Evolutionary conservation across 2,888 invertebrate species (phyloP), one percentile per base, ranked within the genome.

Genomic region (Andrena minutula): DNA sequence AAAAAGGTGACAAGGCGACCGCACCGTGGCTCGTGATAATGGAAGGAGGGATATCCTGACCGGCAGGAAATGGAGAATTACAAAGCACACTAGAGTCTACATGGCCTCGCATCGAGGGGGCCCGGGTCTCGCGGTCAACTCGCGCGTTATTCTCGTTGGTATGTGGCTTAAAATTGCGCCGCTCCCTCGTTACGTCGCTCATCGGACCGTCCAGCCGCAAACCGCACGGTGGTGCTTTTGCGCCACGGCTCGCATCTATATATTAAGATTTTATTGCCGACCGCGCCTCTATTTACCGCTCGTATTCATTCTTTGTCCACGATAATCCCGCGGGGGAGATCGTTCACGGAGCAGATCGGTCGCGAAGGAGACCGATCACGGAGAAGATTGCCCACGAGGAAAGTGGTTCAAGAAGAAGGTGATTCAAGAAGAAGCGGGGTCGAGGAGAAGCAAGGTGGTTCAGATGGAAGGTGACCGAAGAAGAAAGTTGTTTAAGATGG

Each of bases 201-300:
- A 89, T 77, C 88, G 89, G 86, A 92, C 88, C 92, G 90, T 90
- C 85, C 87, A 91, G 90, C 93, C 92, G 88, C 93, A 92, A 91
- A 93, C 92, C 92, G 86, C 92, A 93, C 84, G 53, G 64, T 75
- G 85, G 56, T 85, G 80, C 83, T 81, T 41, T 85, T 80, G 73
- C 65, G 69, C 76, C 76, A 72, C 73, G 79, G 69, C 79, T 74
- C 35, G 69, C 83, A 79, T 81, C 88, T 87, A 85, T 87, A 87
- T 87, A 87, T 87, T 87, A 87, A 83, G 79, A 85, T 85, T 72
- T 79, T 83, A 84, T 75, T 86, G 83, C 80, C 63, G 76, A 83
- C 87, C 75, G 72, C 75, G 72, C 82, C 78, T 72, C 63, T 81
- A 81, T 73, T 78, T 79, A 75, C 75, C 70, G 51, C 71, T 68